Evolutionary conservation across 2,888 invertebrate species (phyloP).

Genomic region (Oscheius myriophilus): DNA sequence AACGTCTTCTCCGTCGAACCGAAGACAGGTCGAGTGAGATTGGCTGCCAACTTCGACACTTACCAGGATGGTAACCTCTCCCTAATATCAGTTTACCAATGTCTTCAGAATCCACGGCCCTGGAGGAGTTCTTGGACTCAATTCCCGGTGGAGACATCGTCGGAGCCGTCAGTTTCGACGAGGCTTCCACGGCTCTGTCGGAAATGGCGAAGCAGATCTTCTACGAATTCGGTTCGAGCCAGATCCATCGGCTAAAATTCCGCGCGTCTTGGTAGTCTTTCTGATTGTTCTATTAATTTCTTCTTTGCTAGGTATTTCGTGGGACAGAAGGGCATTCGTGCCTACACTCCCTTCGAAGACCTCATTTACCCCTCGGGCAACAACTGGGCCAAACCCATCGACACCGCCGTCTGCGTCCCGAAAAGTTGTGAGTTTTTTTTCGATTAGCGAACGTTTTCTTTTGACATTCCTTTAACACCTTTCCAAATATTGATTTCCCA

Average conservation of each 20-base stretch:
- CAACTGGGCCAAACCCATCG: conserved; percentile 72
- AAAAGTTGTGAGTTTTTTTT: conserved; percentile 33
- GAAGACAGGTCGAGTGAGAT: conserved; percentile 72
- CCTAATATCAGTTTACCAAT: no score
- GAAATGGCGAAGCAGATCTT: conserved; percentile 74
- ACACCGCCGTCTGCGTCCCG: conserved; percentile 74
- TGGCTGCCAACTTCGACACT: conserved; percentile 75
- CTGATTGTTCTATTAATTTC: conserved; percentile 67
- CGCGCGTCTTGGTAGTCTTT: conserved; percentile 74
- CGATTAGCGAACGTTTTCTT: no score
- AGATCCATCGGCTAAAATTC: conserved; percentile 75
- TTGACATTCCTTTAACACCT: background rate
- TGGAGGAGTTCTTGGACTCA: conserved; percentile 73
- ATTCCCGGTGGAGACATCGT: conserved; percentile 73
- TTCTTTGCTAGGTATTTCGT: conserved; percentile 47
- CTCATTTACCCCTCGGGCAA: conserved; percentile 58
- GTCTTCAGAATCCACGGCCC: conserved; percentile 71
- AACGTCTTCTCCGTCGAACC: conserved; percentile 75
- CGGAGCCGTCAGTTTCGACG: conserved; percentile 75
- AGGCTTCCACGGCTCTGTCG: conserved; percentile 75
- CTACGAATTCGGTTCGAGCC: conserved; percentile 75
- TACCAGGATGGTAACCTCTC: conserved; percentile 73
- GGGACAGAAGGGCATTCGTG: conserved; percentile 72
- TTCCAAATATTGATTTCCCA: conserved; percentile 6
- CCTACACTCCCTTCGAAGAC: conserved; percentile 75